Base-by-base conservation (phyloP, 2,797 vertebrate species). In the Melanotaenia nigrans region DNA sequence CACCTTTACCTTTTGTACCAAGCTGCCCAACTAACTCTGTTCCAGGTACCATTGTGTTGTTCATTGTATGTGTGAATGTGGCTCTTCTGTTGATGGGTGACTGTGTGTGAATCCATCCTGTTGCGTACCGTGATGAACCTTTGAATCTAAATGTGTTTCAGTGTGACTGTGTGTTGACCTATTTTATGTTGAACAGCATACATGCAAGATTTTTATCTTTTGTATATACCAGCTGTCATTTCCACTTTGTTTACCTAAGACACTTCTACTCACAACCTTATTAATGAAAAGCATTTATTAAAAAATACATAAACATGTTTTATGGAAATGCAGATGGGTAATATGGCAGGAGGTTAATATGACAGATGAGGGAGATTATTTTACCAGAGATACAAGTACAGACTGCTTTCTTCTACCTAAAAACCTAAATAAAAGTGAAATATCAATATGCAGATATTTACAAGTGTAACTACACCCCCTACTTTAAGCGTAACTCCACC, bases 1-100 rank as follows among this genome's bases (percentile, higher is more conserved):
- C 91, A 87, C 56, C 90, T 94, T 56, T 92, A 82, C 75, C 72
- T 90, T 53, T 85, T 93, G 53, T 93, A 92, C 86, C 92, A 92
- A 79, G 83, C 81, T 60, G 86, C 91, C 61, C 88, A 90, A n/a
- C 82, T 84, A 6, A 75, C 86, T 85, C 73, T 94, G 61, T 87
- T 87, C 65, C 84, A 94, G 92, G 91, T 92, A 90, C 42, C 5
- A 1, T 30, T 47, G 0, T 42, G 24, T 62, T 0, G 12, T 14
- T 7, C 2, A 20, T 30, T 56, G 36, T 59, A 20, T 64, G 35
- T 59, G 16, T 28, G 6, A 14, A 47, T n/a, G 20, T 49, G 20
- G 45, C 20, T 49, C 45, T 49, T 22, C 20, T 49, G 45, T 49
- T n/a, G 0, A 24, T 16, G 6, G 61, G 61, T 56, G 51, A 59